phyloP scores from a whole-genome alignment of 2,113 vertebrate species.

The Embiotoca jacksoni region DNA sequence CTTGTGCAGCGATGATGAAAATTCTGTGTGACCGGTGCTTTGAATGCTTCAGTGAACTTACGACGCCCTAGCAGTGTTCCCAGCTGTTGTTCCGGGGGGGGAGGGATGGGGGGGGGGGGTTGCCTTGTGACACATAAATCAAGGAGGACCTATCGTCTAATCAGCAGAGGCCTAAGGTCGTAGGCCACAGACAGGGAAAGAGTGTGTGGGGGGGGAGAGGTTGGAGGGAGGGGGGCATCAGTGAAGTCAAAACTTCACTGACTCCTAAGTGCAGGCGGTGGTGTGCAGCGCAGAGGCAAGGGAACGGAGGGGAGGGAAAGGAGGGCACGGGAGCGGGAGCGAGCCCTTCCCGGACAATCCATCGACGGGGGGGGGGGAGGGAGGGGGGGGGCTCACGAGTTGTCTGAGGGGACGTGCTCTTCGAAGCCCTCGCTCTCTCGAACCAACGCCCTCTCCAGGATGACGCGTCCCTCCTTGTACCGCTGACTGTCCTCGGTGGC shows the following conservation, averaged over 20 bases:
- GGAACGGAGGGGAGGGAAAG: constrained; percentile 31
- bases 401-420: constrained; percentile 94
- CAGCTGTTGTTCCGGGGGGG: constrained; percentile 31
- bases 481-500: constrained; percentile 99
- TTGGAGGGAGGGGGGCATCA: no score
- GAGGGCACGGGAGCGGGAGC: constrained; percentile 8
- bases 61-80: constrained; percentile 16
- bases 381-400: constrained; percentile 87
- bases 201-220: background rate
- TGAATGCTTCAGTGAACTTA: constrained; percentile 16
- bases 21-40: constrained; percentile 28
- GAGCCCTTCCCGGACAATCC: constrained; percentile 12
- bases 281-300: constrained; percentile 43
- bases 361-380: background rate
- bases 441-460: constrained; percentile 96
- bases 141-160: constrained; percentile 49
- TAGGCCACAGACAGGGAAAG: constrained; percentile 32
- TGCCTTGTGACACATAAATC: constrained; percentile 25
- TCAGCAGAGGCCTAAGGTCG: constrained; percentile 50
- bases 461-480: constrained; percentile 97
- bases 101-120: background rate
- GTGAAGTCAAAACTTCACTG: constrained; percentile 55
- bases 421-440: constrained; percentile 97
- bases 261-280: constrained; percentile 54
- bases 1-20: constrained; percentile 33